phyloP scores from a whole-genome alignment of 1,140 invertebrate species.

The Brachionus rubens region DNA sequence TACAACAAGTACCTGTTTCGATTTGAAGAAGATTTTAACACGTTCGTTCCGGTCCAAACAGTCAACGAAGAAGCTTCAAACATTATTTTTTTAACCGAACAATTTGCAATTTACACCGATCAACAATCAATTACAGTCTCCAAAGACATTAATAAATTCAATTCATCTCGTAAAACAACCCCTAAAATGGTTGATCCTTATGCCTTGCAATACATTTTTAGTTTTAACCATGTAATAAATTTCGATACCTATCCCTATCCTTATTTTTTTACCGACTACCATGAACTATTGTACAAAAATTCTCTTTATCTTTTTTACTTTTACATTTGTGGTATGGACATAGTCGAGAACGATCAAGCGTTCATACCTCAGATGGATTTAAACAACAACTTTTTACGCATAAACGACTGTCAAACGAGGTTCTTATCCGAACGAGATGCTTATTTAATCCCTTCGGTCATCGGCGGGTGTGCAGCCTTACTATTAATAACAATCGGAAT shows the following conservation, averaged over 20 bases:
- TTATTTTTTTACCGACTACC: slow-evolving; percentile 45
- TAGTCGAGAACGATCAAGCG: slow-evolving; percentile 29
- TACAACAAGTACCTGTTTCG: not conserved
- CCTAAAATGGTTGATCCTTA: slow-evolving; percentile 42
- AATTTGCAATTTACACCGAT: slow-evolving; percentile 32
- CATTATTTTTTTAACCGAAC: slow-evolving; percentile 33
- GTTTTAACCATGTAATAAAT: slow-evolving; percentile 29
- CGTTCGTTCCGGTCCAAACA: slow-evolving; percentile 1
- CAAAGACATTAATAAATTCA: slow-evolving; percentile 21
- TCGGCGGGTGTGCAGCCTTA: not conserved
- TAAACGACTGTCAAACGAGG: slow-evolving; percentile 17
- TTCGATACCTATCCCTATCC: slow-evolving; percentile 43
- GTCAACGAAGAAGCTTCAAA: not conserved
- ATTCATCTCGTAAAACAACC: slow-evolving; percentile 4
- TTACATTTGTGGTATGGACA: slow-evolving; percentile 42
- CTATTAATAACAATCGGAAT: not conserved
- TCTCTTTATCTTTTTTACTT: slow-evolving; percentile 38
- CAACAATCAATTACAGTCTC: slow-evolving; percentile 29
- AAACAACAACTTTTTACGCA: slow-evolving; percentile 25
- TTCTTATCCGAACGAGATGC: slow-evolving; percentile 16
- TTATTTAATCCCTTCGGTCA: slow-evolving; percentile 14
- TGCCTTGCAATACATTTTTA: slow-evolving; percentile 32
- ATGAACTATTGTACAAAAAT: slow-evolving; percentile 38
- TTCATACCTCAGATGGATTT: slow-evolving; percentile 43
- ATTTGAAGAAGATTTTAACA: slow-evolving; percentile 23